Base-by-base conservation (phyloP, 2,113 vertebrate species). In the Lonchura striata region DNA sequence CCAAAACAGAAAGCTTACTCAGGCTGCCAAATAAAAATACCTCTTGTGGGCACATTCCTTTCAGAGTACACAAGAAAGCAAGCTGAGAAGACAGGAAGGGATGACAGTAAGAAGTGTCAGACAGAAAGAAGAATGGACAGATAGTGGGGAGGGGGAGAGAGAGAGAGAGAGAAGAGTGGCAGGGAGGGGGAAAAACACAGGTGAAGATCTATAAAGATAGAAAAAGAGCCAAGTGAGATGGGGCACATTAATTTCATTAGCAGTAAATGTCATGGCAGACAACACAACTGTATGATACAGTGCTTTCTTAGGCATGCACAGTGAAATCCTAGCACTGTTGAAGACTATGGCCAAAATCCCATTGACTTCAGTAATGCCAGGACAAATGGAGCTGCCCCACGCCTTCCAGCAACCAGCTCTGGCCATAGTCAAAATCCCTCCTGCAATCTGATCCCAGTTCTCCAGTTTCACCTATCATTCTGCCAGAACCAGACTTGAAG, bases 21-120 rank as follows among this genome's bases (percentile, higher is more conserved):
- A 54, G 75, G 56, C 93, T 96, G 95, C 85, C 90, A 93, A 96
- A 53, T 90, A 88, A 81, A 96, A 97, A 96, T 94, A 96, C 90
- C 33, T 86, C 94, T 95, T 93, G 92, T 92, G 82, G 88, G 76
- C 80, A 95, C 95, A 95, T 96, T 94, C 92, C 88, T 94, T 60
- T 35, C 41, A 64, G 71, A 93, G 39, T 93, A 50, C 13, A 5
- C 54, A 80, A 82, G 63, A 93, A 65, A 70, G 42, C 1, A 15
- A 88, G 44, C 30, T 90, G 63, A 91, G 74, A 84, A 76, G 49
- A 61, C 49, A 75, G 72, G 0, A 2, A 79, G n/a, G 54, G 66
- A 92, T 46, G 54, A 42, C 46, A 82, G 70, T 54, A 83, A 94
- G 78, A 25, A 31, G 66, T 41, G 59, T 27, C 79, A 90, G 66